A percentile compares a stretch with the other conserved stretches of the same genome.
phyloP scores from a whole-genome alignment of 2,888 invertebrate species.

The Noctua fimbriata region DNA sequence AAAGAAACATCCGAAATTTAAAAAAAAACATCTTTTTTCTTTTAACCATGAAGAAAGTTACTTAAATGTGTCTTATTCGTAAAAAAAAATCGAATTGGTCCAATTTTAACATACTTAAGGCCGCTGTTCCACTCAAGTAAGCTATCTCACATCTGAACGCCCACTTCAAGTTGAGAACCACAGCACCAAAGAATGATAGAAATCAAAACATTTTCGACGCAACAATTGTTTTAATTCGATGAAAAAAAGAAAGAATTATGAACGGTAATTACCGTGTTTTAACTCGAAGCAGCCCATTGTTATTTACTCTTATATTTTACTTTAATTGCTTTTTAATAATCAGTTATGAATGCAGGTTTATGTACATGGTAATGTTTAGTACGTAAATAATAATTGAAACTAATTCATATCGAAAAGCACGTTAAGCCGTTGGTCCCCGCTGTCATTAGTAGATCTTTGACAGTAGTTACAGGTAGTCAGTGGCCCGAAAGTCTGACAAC shows the following conservation, averaged over 20 bases:
- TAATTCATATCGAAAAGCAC: neutral
- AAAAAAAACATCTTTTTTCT: neutral
- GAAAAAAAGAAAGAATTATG: constrained; percentile 84
- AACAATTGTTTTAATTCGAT: constrained; percentile 86
- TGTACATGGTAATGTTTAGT: constrained; percentile 19
- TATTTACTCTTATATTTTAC: constrained; percentile 73
- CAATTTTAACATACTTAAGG: constrained; percentile 1
- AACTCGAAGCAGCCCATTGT: constrained; percentile 81
- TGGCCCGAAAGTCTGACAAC: too few relatives aligned
- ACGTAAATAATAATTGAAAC: constrained; percentile 42
- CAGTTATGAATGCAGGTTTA: constrained; percentile 65
- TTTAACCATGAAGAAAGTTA: neutral
- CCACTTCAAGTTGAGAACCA: constrained; percentile 66
- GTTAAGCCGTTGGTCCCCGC: neutral
- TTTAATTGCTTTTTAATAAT: constrained; percentile 83
- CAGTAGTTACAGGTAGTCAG: neutral
- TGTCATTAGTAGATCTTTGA: neutral
- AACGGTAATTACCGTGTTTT: constrained; percentile 85
- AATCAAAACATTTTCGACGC: constrained; percentile 76
- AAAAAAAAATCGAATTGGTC: neutral
- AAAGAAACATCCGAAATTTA: neutral
- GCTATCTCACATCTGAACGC: constrained; percentile 38
- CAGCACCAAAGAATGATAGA: constrained; percentile 75
- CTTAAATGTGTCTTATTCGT: neutral
- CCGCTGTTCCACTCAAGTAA: constrained; percentile 18